Evolutionary conservation across 2,797 vertebrate species (phyloP).

Genomic region (Holocentrus rufus): DNA sequence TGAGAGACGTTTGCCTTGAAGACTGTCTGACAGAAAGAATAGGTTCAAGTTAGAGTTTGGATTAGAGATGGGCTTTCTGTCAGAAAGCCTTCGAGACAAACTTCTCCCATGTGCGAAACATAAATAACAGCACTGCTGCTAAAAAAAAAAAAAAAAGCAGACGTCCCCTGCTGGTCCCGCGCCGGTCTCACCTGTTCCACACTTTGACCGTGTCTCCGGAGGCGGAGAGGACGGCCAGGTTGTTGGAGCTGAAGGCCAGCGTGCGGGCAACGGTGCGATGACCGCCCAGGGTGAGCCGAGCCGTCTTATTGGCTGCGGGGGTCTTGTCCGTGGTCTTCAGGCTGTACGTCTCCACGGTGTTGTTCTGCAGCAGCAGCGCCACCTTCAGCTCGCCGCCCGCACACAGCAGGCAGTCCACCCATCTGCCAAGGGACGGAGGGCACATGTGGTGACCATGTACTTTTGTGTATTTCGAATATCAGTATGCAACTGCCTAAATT

Average conservation of each 20-base stretch:
- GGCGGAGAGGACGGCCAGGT: slow-evolving; percentile 93
- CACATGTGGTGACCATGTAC: not conserved
- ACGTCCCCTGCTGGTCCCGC: no score
- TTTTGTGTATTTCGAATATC: not conserved
- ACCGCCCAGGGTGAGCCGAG: slow-evolving; percentile 88
- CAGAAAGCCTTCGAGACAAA: no score
- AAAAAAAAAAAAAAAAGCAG: no score
- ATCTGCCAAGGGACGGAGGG: slow-evolving; percentile 77
- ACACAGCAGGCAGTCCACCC: slow-evolving; percentile 86
- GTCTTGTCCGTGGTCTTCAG: slow-evolving; percentile 76
- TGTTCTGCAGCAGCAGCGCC: slow-evolving; percentile 93
- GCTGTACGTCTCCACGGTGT: slow-evolving; percentile 88
- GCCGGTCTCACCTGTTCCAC: slow-evolving; percentile 91
- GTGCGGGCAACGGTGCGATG: slow-evolving; percentile 94
- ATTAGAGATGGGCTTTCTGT: no score
- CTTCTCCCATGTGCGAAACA: no score
- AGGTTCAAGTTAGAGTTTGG: no score
- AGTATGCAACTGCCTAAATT: not conserved
- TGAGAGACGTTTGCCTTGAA: no score
- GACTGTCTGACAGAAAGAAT: no score
- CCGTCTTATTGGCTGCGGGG: slow-evolving; percentile 79
- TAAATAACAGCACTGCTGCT: no score
- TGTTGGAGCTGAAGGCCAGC: slow-evolving; percentile 95
- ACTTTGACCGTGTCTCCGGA: slow-evolving; percentile 93
- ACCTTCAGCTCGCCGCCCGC: slow-evolving; percentile 91